Percentiles rank a stretch among this genome's conserved stretches.
Evolutionary conservation across 2,113 vertebrate species (phyloP).

Genomic region (Connochaetes taurinus): DNA sequence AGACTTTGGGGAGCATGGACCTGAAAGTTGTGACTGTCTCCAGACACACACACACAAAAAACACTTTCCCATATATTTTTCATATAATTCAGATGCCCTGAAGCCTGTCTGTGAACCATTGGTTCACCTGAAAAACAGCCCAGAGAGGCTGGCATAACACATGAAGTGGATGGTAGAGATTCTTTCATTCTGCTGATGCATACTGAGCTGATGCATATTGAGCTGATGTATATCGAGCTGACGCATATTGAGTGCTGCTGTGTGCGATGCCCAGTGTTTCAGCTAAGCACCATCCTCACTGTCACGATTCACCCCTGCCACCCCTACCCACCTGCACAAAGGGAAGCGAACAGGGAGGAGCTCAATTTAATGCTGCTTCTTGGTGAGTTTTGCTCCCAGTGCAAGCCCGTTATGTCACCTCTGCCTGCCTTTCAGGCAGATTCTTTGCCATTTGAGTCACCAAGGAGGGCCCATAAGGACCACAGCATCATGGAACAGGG

Average conservation of each 20-base stretch:
- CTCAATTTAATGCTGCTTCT: neutral
- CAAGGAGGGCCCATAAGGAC: neutral
- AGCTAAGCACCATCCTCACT: neutral
- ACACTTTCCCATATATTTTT: neutral
- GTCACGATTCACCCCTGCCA: neutral
- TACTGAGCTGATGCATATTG: neutral
- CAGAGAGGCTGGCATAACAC: neutral
- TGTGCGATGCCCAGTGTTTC: neutral
- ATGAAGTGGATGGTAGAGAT: neutral
- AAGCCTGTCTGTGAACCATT: neutral
- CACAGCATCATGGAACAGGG: neutral
- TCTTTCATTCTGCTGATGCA: neutral
- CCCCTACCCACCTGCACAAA: neutral
- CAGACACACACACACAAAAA: no score
- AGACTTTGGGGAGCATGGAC: neutral
- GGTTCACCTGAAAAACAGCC: neutral
- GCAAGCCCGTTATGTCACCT: neutral
- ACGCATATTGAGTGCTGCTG: neutral
- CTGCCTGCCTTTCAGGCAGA: neutral
- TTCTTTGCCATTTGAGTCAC: neutral
- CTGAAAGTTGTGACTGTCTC: neutral
- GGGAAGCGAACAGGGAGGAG: neutral
- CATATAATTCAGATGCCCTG: neutral
- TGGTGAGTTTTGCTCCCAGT: neutral
- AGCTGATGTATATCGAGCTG: neutral